Evolutionary conservation across 2,113 vertebrate species (phyloP), one percentile per base, ranked within the genome.

Genomic region (Anolis sagrei): DNA sequence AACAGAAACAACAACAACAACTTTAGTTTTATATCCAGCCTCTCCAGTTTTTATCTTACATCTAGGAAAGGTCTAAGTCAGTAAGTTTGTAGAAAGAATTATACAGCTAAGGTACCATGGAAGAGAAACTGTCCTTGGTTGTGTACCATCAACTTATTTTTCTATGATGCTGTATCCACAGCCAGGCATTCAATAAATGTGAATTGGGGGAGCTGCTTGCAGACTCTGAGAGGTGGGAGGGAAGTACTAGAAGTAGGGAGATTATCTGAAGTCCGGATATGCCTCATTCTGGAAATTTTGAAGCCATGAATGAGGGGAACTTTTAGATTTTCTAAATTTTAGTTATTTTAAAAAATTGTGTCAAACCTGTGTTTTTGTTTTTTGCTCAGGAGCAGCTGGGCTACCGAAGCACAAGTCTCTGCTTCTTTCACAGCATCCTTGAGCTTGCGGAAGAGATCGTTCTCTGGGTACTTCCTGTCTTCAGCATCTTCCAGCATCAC

Each of bases 321-420:
- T 18, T 14, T 58, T 58, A 3, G 13, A 58, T 58, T 58, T 58
- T 58, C 54, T 58, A 3, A 44, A 44, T 48, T 27, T 48, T 23
- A 39, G 39, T 18, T 77, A 32, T 77, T 54, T 34, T 72, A 2
- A 34, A 36, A 39, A 66, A 64, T 23, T 23, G 14, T 54, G 2
- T 76, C 95, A 92, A 88, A 99, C 99, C 97, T 99, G 92, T 98
- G 98, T 29, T 97, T 98, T 86, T 99, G 98, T 88, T 99, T 99
- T 95, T 98, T 98, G 92, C 97, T 98, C 87, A 99, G 96, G 87
- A 99, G 97, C 86, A 99, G 95, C 92, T 99, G 98, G 77, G 98
- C 98, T n/a, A 99, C 98, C 14, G 98, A 99, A 62, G 98, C 98
- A 94, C 99, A 99, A 1, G 98, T 99, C 94, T 99, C 99, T 0